Base-by-base conservation (phyloP, 1,140 invertebrate genomes). In the Drosophila jambulina region DNA sequence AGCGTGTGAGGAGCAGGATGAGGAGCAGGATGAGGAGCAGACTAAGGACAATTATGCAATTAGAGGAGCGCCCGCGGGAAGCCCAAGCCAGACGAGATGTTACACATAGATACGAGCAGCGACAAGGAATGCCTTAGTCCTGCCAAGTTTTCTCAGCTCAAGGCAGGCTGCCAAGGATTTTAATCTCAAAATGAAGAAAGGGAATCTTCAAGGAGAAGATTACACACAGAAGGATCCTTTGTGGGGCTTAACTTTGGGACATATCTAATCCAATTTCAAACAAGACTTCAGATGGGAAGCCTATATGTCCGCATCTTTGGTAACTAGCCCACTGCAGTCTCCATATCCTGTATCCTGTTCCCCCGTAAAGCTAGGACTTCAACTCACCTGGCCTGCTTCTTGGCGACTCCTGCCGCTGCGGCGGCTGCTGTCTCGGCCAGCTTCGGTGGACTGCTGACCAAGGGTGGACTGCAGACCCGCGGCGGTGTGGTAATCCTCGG, bases 371-470 rank as follows among this genome's bases (percentile, higher is more conserved):
- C 38, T n/a, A 8, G 0, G 3, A 43, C 40, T 10, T 15, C 21
- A 23, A 48, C 80, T 86, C 65, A 86, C 83, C 75, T 48, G 40
- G 45, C 9, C 13, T 68, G 61, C 9, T 75, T 59, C 69, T 81
- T 84, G 27, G 54, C 29, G 3, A 81, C 83, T 40, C 38, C 62
- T 4, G 56, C 53, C 10, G 61, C 70, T 27, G 81, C 80, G 13
- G 74, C 78, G 10, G 78, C 76, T 7, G 80, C 74, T 19, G 78
- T 70, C 42, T 88, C 86, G 13, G 85, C 81, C 61, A 88, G 51
- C 58, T 88, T 92, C 0, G 91, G 91, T 1, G 91, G 91, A 75
- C 91, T 92, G 70, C 91, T 91, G 15, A 92, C 85, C 68, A 92
- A 34, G 2, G 87, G 91, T 2, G 91, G 91, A 58, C 91, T 92